A percentile compares a stretch with the other conserved stretches of the same genome.
phyloP scores from a whole-genome alignment of 2,113 vertebrate species.

The Ictidomys tridecemlineatus region DNA sequence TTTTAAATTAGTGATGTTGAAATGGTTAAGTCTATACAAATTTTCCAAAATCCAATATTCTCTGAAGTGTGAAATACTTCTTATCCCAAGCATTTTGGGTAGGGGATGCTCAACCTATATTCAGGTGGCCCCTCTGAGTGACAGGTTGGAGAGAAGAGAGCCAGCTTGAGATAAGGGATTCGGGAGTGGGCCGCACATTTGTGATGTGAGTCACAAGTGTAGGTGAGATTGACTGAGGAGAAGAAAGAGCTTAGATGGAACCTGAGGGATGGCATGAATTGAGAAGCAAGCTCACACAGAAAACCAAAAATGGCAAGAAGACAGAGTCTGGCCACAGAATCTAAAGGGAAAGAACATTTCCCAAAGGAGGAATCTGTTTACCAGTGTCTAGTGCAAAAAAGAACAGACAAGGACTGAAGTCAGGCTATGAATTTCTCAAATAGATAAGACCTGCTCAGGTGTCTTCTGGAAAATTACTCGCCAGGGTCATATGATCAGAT shows the following conservation, averaged over 20 bases:
- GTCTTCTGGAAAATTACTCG: slow-evolving; percentile 33
- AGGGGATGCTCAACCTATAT: neutral
- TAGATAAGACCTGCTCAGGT: neutral
- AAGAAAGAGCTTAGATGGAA: neutral
- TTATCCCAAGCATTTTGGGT: neutral
- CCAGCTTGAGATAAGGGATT: neutral
- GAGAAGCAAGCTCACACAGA: neutral
- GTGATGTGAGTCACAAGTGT: neutral
- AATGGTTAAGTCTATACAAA: neutral
- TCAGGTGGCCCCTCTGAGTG: neutral
- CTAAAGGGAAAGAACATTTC: neutral
- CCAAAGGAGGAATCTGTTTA: neutral
- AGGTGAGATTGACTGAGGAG: neutral
- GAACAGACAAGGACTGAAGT: neutral
- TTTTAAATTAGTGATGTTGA: neutral
- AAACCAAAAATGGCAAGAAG: neutral
- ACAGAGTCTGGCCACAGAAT: neutral
- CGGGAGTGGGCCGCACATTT: neutral
- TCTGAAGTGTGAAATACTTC: neutral
- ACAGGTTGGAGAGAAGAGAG: neutral
- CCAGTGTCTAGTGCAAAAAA: neutral
- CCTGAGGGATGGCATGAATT: neutral
- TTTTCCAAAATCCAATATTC: neutral
- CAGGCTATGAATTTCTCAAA: slow-evolving; percentile 14
- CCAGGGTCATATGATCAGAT: neutral